Conservation (phyloP, 1,140 invertebrate species). For the Hormaphis cornu region DNA sequence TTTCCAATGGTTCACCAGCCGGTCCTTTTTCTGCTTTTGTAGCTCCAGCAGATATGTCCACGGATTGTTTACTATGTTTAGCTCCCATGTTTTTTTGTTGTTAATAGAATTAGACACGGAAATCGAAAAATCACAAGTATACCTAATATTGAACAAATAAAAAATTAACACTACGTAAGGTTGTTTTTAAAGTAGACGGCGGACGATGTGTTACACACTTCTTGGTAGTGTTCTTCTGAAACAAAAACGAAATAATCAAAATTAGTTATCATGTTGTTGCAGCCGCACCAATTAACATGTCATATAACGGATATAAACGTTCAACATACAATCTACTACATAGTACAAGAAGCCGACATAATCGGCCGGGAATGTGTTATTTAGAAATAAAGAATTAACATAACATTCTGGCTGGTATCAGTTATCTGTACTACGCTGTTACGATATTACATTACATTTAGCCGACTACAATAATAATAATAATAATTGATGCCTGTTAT, state of each 20-base stretch:
- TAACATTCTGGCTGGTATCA: neutral
- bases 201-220: neutral
- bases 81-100: constrained; percentile 59
- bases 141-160: neutral
- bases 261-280: constrained; percentile 2
- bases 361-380: constrained; percentile 1
- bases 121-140: neutral
- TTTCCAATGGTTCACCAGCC: constrained; percentile 40
- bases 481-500: too few species aligned
- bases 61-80: constrained; percentile 72
- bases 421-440: too few species aligned
- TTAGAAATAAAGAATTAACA: neutral
- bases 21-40: constrained; percentile 57
- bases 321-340: neutral
- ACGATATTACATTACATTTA: too few species aligned
- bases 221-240: constrained; percentile 5
- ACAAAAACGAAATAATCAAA: constrained; percentile 21
- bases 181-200: neutral
- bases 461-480: too few species aligned
- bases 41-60: constrained; percentile 70
- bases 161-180: neutral
- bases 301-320: neutral
- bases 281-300: neutral
- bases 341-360: neutral
- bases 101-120: neutral